Evolutionary conservation across 1,140 invertebrate genomes (phyloP).

Genomic region (Teleopsis dalmanni): DNA sequence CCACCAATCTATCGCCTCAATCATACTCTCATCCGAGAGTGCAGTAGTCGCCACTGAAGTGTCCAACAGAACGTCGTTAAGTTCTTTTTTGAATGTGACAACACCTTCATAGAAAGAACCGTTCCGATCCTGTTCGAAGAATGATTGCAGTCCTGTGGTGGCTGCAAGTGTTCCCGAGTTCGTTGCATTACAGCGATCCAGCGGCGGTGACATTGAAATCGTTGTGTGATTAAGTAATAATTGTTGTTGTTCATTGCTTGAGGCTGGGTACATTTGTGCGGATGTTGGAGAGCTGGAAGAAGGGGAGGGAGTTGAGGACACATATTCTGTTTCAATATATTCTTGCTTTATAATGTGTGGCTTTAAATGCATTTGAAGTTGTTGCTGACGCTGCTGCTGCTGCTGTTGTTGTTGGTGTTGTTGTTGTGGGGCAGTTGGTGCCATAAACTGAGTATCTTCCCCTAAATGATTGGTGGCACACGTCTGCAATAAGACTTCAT

Average conservation of each 20-base stretch:
- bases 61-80: constrained; percentile 40
- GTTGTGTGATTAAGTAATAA: constrained; percentile 9
- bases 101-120: constrained; percentile 31
- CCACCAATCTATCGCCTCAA: constrained; percentile 49
- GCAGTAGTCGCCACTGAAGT: constrained; percentile 16
- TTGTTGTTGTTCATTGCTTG: neutral
- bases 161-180: neutral
- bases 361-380: neutral
- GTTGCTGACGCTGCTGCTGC: neutral
- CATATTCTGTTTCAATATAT: constrained; percentile 17
- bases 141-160: constrained; percentile 21
- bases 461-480: constrained; percentile 23
- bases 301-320: neutral
- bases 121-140: constrained; percentile 27
- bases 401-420: neutral
- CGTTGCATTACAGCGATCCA: constrained; percentile 3
- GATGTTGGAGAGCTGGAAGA: neutral
- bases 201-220: constrained; percentile 11
- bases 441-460: constrained; percentile 11
- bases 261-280: constrained; percentile 1
- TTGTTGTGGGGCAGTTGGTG: neutral
- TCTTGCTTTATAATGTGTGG: constrained; percentile 32
- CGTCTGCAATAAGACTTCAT: constrained; percentile 34
- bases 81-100: constrained; percentile 38
- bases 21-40: constrained; percentile 44